A percentile compares a stretch with the other conserved stretches of the same genome.
Evolutionary conservation across 2,888 invertebrate species (phyloP).

Genomic region (Scrobipalpa atriplicella): DNA sequence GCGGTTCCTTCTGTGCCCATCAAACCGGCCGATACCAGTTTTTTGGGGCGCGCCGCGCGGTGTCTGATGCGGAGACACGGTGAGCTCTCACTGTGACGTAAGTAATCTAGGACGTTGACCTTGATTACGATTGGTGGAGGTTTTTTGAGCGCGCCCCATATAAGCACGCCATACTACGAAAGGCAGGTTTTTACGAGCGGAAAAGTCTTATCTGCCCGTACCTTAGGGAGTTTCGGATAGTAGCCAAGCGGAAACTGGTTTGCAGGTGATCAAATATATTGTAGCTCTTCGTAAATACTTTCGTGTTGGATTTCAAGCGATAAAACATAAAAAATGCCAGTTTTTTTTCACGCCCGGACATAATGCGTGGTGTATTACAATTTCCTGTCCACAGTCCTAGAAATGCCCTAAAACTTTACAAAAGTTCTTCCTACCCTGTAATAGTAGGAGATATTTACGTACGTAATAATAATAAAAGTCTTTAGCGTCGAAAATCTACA

Average conservation of each 20-base stretch:
- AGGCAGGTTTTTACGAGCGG: constrained; percentile 27
- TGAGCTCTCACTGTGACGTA: constrained; percentile 39
- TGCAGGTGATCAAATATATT: background rate
- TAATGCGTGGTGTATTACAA: too few relatives aligned
- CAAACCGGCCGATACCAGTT: constrained; percentile 44
- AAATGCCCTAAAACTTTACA: too few relatives aligned
- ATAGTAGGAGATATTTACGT: too few relatives aligned
- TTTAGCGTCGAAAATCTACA: background rate
- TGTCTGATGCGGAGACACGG: constrained; percentile 43
- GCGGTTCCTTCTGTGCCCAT: constrained; percentile 57
- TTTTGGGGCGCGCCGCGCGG: constrained; percentile 47
- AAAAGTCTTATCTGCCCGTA: constrained; percentile 23
- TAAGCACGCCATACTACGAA: background rate
- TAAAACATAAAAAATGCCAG: too few relatives aligned
- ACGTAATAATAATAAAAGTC: too few relatives aligned
- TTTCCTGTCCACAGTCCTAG: too few relatives aligned
- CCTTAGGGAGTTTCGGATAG: background rate
- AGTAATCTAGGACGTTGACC: constrained; percentile 37
- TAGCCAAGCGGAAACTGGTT: constrained; percentile 4
- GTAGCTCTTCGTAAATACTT: background rate
- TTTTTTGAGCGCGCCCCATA: background rate
- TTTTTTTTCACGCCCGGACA: too few relatives aligned
- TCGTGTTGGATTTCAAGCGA: too few relatives aligned
- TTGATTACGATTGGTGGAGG: constrained; percentile 27
- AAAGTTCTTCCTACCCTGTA: too few relatives aligned